phyloP scores from a whole-genome alignment of 2,113 vertebrate species.

The Phocoena phocoena region DNA sequence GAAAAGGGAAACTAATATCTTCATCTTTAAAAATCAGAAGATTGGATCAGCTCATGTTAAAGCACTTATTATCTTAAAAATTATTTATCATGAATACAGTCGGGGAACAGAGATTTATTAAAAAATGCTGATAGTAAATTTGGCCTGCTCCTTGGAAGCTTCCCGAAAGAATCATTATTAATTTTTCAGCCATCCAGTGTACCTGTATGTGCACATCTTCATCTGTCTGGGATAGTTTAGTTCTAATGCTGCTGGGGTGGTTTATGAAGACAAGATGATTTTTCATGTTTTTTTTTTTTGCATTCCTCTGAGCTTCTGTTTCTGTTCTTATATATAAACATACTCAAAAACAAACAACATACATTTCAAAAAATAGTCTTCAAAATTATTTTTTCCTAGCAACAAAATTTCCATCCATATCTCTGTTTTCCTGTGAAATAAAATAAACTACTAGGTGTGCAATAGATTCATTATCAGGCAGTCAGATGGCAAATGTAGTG shows the following conservation, averaged over 20 bases:
- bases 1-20: not conserved
- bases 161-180: not conserved
- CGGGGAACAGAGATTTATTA: not conserved
- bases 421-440: slow-evolving; percentile 32
- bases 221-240: not conserved
- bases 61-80: not conserved
- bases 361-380: slow-evolving; percentile 9
- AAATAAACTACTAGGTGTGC: not conserved
- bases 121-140: not conserved
- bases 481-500: slow-evolving; percentile 26
- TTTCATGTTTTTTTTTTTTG: not conserved
- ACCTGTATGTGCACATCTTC: not conserved
- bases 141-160: not conserved
- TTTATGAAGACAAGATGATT: not conserved
- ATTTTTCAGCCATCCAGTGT: not conserved
- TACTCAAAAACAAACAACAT: not conserved
- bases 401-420: not conserved
- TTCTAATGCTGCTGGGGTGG: not conserved
- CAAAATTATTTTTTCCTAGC: not conserved
- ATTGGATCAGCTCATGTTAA: not conserved
- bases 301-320: not conserved
- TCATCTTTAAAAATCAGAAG: not conserved
- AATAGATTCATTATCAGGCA: slow-evolving; percentile 16
- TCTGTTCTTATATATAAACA: not conserved
- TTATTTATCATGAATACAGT: not conserved